Evolutionary conservation across 2,797 vertebrate species (phyloP).

Genomic region (Tolypeutes matacus): DNA sequence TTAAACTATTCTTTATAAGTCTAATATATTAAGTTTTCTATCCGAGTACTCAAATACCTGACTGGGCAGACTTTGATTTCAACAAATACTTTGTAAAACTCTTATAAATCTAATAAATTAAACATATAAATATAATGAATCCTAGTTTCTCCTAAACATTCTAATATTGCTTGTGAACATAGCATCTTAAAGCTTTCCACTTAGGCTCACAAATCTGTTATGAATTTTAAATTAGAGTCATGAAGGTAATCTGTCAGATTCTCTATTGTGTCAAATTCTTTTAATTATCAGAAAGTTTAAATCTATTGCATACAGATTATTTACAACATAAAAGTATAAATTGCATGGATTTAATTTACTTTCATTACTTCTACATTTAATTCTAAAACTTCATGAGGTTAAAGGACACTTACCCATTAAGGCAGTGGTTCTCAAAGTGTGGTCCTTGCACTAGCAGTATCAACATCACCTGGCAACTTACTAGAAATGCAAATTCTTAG

Average conservation of each 20-base stretch:
- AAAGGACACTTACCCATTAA: neutral
- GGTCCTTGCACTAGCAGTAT: neutral
- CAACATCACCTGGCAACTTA: neutral
- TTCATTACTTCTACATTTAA: conserved; percentile 28
- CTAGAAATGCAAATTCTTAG: neutral
- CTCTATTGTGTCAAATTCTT: conserved; percentile 21
- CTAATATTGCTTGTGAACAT: neutral
- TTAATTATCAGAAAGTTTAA: conserved; percentile 47
- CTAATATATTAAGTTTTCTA: conserved; percentile 38
- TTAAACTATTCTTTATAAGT: neutral
- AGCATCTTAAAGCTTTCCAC: conserved; percentile 1
- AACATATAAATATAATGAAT: conserved; percentile 5
- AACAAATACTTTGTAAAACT: conserved; percentile 43
- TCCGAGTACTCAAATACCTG: neutral
- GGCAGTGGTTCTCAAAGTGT: neutral
- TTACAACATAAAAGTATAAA: conserved; percentile 22
- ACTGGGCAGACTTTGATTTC: neutral
- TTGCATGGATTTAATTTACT: conserved; percentile 16
- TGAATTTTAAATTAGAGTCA: conserved; percentile 17
- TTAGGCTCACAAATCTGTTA: conserved; percentile 49
- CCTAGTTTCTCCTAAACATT: neutral
- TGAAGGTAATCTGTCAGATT: neutral
- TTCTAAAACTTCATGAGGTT: conserved; percentile 24
- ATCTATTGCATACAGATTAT: conserved; percentile 1
- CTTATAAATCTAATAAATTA: conserved; percentile 39